Evolutionary conservation across 2,113 vertebrate species (phyloP).

Genomic region (Turnix velox): DNA sequence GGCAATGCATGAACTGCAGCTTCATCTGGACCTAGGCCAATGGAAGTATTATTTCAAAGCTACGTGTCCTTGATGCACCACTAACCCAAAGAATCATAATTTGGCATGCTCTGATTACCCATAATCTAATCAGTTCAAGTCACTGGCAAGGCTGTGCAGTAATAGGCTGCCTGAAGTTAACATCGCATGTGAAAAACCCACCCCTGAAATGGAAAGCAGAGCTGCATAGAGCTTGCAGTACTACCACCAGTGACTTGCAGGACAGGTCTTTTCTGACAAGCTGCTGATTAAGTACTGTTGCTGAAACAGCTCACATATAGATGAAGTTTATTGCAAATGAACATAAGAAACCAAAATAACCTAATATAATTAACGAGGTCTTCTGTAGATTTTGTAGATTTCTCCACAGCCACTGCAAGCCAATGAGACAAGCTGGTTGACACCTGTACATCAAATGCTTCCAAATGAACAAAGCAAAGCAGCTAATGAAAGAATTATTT

Average conservation of each 20-base stretch:
- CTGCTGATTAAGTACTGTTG: neutral
- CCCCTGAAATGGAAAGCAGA: neutral
- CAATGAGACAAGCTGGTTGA: neutral
- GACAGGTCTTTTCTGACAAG: neutral
- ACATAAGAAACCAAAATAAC: neutral
- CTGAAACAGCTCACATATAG: neutral
- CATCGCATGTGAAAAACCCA: neutral
- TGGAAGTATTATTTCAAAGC: slow-evolving; percentile 4
- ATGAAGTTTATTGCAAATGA: neutral
- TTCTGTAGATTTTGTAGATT: neutral
- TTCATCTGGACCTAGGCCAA: neutral
- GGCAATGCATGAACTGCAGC: neutral
- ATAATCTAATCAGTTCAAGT: neutral
- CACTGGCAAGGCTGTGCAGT: neutral
- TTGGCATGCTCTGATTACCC: neutral
- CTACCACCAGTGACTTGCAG: neutral
- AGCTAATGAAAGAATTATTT: neutral
- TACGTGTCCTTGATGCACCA: neutral
- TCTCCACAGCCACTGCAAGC: neutral
- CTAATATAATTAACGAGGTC: neutral
- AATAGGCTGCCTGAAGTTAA: neutral
- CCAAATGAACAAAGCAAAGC: neutral
- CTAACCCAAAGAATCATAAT: neutral
- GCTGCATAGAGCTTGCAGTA: neutral
- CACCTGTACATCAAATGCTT: neutral